phyloP scores from a whole-genome alignment of 1,140 invertebrate genomes.

The Philopotamus ludificatus region DNA sequence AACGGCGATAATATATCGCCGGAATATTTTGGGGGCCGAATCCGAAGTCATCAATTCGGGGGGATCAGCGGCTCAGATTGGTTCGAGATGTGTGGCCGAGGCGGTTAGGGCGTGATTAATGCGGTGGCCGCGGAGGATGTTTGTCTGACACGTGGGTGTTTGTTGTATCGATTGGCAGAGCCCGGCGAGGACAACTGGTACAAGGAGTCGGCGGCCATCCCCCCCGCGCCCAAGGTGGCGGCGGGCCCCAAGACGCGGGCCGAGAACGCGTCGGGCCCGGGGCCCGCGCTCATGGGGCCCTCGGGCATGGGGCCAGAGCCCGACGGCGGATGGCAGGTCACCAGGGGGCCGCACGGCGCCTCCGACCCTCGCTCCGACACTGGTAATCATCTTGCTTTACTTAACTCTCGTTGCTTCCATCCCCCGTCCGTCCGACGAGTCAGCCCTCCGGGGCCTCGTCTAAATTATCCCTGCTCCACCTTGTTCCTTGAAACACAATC shows the following conservation, averaged over 20 bases:
- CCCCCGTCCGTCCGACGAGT: too few relatives aligned
- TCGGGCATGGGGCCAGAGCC: conserved; percentile 45
- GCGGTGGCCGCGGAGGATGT: not conserved
- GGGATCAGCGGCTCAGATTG: too few relatives aligned
- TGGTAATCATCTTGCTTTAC: conserved; percentile 2
- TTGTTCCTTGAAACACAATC: too few relatives aligned
- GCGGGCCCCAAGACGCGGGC: conserved; percentile 50
- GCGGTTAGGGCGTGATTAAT: not conserved
- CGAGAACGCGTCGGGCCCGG: conserved; percentile 43
- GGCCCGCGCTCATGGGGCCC: conserved; percentile 45
- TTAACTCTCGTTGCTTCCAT: not conserved
- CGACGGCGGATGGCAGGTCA: conserved; percentile 34
- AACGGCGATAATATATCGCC: too few relatives aligned
- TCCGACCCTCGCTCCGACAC: not conserved
- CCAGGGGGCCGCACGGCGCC: conserved; percentile 23
- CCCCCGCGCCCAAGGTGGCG: conserved; percentile 52
- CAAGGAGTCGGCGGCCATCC: conserved; percentile 51
- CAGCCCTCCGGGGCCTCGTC: not conserved
- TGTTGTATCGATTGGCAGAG: conserved; percentile 22
- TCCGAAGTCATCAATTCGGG: too few relatives aligned
- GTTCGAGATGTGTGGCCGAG: not conserved
- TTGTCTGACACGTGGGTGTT: not conserved
- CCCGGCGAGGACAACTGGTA: conserved; percentile 50
- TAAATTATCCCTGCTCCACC: too few relatives aligned
- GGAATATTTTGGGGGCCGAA: too few relatives aligned